Percentiles rank a stretch among this genome's conserved stretches.
Conservation (phyloP, 2,797 vertebrate genomes). For the Octomys mimax region DNA sequence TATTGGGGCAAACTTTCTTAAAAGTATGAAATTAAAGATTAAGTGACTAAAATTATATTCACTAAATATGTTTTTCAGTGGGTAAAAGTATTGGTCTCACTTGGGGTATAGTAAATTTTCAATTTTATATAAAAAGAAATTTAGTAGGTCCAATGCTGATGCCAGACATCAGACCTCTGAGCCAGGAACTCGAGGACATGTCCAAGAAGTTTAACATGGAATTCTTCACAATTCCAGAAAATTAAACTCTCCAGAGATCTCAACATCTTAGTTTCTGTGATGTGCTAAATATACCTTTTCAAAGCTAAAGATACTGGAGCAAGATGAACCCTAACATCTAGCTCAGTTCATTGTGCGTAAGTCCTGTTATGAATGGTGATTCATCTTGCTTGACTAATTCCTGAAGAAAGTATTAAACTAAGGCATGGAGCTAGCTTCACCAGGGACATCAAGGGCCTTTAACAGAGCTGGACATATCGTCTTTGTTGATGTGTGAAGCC, state of each 20-base stretch:
- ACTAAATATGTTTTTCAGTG: background rate
- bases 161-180: background rate
- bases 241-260: background rate
- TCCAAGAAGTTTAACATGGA: background rate
- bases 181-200: background rate
- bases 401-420: background rate
- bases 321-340: constrained; percentile 3
- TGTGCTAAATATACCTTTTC: constrained; percentile 39
- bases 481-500: constrained; percentile 27
- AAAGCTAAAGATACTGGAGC: constrained; percentile 33
- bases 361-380: constrained; percentile 28
- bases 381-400: constrained; percentile 47
- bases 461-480: background rate
- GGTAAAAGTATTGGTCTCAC: background rate
- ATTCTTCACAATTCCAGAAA: background rate
- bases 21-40: constrained; percentile 22
- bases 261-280: background rate
- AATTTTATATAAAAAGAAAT: background rate
- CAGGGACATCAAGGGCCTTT: background rate
- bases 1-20: background rate
- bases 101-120: background rate
- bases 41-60: background rate
- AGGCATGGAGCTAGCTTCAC: constrained; percentile 4
- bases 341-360: background rate
- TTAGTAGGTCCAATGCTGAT: background rate